Conservation (phyloP, 2,797 vertebrate genomes). For the Sebastes minor region DNA sequence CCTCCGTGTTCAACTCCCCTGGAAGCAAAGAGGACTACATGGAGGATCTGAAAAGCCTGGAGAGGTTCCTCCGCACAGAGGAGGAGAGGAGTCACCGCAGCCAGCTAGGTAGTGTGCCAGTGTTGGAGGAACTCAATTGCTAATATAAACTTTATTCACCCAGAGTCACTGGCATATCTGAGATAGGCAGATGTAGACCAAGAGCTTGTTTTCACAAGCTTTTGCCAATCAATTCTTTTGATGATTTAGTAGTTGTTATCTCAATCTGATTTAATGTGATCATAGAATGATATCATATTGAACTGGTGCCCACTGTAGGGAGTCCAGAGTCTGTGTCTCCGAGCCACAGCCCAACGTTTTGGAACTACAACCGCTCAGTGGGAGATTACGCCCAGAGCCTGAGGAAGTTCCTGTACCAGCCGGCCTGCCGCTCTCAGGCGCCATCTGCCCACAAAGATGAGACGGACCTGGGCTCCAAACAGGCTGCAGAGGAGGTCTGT, state of each 20-base stretch:
- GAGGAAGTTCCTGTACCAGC: conserved; percentile 95
- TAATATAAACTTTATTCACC: neutral
- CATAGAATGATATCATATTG: neutral
- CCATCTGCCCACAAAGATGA: conserved; percentile 96
- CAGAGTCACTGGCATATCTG: neutral
- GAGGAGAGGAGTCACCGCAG: conserved; percentile 93
- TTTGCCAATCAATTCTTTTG: neutral
- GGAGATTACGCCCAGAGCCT: conserved; percentile 92
- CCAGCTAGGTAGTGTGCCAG: conserved; percentile 84
- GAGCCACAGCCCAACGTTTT: conserved; percentile 92
- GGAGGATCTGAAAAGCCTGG: conserved; percentile 89
- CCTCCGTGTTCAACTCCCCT: conserved; percentile 88
- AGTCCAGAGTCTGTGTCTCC: conserved; percentile 92
- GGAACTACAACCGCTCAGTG: conserved; percentile 93
- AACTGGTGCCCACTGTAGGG: conserved; percentile 73
- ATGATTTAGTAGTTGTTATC: neutral
- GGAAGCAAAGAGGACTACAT: conserved; percentile 93
- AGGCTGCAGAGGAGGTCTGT: conserved; percentile 95
- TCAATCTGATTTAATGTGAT: neutral
- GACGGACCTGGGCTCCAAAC: conserved; percentile 93
- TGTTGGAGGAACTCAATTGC: neutral
- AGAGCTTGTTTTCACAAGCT: neutral
- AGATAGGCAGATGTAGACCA: neutral
- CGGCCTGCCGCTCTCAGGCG: conserved; percentile 92
- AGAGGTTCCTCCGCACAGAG: conserved; percentile 89